Evolutionary conservation across 1,140 invertebrate genomes (phyloP).

Genomic region (Brachionus paranguensis): DNA sequence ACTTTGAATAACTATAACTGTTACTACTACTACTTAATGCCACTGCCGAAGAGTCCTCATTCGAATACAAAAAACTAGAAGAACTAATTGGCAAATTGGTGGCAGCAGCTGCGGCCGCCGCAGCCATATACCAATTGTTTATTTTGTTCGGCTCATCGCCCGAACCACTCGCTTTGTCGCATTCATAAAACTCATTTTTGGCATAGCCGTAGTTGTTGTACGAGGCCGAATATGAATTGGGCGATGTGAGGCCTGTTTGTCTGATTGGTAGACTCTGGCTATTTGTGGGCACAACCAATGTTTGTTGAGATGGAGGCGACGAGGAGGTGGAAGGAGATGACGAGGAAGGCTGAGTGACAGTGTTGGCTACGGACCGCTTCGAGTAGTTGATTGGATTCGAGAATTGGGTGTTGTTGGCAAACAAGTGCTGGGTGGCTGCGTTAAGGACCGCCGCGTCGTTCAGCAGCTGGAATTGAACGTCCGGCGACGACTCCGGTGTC

Average conservation of each 20-base stretch:
- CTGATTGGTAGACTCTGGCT: neutral
- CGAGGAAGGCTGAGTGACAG: neutral
- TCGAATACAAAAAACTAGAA: neutral
- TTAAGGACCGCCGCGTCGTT: slow-evolving; percentile 23
- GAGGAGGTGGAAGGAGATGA: neutral
- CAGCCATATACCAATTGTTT: slow-evolving; percentile 33
- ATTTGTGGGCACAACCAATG: neutral
- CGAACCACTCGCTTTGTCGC: neutral
- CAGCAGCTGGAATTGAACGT: slow-evolving; percentile 30
- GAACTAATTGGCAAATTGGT: neutral
- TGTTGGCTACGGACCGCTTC: neutral
- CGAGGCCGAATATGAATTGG: neutral
- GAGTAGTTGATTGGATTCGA: slow-evolving; percentile 7
- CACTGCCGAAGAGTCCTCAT: neutral
- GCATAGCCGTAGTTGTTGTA: neutral
- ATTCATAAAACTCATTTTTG: slow-evolving; percentile 11
- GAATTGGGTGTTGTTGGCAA: neutral
- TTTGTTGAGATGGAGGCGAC: neutral
- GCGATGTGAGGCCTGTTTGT: neutral
- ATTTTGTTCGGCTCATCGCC: neutral
- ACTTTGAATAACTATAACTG: slow-evolving; percentile 37
- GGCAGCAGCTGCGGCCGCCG: slow-evolving; percentile 11
- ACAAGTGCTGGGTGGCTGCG: slow-evolving; percentile 30
- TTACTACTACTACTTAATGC: neutral
- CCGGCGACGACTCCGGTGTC: slow-evolving; percentile 22